phyloP scores from a whole-genome alignment of 2,113 vertebrate genomes.

The Cepphus grylle region DNA sequence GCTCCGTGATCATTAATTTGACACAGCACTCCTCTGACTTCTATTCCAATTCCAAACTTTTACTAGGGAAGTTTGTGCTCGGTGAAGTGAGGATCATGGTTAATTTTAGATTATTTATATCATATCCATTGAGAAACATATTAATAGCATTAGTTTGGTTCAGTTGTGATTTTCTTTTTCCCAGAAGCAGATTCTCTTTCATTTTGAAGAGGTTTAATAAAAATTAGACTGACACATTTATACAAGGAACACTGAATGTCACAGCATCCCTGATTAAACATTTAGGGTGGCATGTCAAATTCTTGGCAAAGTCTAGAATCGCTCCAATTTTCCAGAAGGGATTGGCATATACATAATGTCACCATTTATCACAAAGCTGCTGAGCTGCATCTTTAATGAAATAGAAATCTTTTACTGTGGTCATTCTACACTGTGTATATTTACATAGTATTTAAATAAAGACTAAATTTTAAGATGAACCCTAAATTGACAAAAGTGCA shows the following conservation, averaged over 20 bases:
- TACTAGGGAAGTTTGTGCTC: neutral
- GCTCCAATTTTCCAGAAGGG: slow-evolving; percentile 38
- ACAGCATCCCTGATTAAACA: slow-evolving; percentile 38
- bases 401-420: neutral
- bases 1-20: slow-evolving; percentile 37
- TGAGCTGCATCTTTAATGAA: slow-evolving; percentile 32
- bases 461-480: neutral
- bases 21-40: slow-evolving; percentile 23
- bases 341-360: neutral
- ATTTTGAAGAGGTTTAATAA: neutral
- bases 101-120: slow-evolving; percentile 46
- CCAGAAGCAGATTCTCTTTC: neutral
- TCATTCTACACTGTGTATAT: neutral
- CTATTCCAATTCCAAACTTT: slow-evolving; percentile 45
- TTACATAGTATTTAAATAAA: neutral
- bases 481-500: neutral
- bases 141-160: neutral
- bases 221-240: slow-evolving; percentile 20
- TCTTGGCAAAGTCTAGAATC: slow-evolving; percentile 35
- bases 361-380: slow-evolving; percentile 16
- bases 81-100: neutral
- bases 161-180: neutral
- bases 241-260: slow-evolving; percentile 10
- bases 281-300: neutral
- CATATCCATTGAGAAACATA: neutral